Percentiles rank a stretch among this genome's conserved stretches.
phyloP scores from a whole-genome alignment of 2,888 invertebrate genomes.

The Sminthurinus aureus region DNA sequence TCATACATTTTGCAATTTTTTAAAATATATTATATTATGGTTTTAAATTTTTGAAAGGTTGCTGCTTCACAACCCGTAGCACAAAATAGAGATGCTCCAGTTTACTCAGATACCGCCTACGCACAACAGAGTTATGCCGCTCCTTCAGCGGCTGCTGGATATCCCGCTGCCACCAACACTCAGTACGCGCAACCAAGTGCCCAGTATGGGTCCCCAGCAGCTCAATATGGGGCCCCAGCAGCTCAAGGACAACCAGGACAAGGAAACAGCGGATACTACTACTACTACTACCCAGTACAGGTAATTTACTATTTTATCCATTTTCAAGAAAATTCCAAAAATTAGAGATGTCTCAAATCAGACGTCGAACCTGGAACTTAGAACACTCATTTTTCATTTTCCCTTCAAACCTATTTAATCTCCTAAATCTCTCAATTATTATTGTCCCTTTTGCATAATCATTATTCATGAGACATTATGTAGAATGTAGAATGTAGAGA shows the following conservation, averaged over 20 bases:
- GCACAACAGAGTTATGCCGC: slow-evolving; percentile 48
- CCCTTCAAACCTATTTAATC: too few species aligned
- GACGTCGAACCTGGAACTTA: too few species aligned
- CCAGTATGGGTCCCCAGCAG: slow-evolving; percentile 46
- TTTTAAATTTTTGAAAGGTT: slow-evolving; percentile 2
- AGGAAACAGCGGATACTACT: slow-evolving; percentile 59
- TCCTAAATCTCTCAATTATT: too few species aligned
- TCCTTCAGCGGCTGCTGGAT: slow-evolving; percentile 44
- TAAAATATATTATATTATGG: background rate
- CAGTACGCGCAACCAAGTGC: slow-evolving; percentile 37
- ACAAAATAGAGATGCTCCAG: slow-evolving; percentile 59
- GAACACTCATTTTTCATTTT: too few species aligned
- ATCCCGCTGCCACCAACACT: slow-evolving; percentile 47
- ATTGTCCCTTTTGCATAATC: background rate
- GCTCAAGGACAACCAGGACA: slow-evolving; percentile 41
- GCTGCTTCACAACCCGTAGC: slow-evolving; percentile 56
- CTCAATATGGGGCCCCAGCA: slow-evolving; percentile 46
- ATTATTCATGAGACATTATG: background rate
- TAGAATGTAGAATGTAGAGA: too few species aligned
- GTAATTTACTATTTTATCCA: slow-evolving; percentile 31
- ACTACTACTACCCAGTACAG: slow-evolving; percentile 60
- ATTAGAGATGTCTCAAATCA: too few species aligned
- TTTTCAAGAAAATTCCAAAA: too few species aligned
- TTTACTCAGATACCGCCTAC: slow-evolving; percentile 52
- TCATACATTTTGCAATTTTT: background rate